Percentiles rank a stretch among this genome's conserved stretches.
These are phyloP conservation scores for Diorhabda sublineata DNA, from an alignment of 1,140 invertebrate species.

Conservation along the genomic window DNA sequence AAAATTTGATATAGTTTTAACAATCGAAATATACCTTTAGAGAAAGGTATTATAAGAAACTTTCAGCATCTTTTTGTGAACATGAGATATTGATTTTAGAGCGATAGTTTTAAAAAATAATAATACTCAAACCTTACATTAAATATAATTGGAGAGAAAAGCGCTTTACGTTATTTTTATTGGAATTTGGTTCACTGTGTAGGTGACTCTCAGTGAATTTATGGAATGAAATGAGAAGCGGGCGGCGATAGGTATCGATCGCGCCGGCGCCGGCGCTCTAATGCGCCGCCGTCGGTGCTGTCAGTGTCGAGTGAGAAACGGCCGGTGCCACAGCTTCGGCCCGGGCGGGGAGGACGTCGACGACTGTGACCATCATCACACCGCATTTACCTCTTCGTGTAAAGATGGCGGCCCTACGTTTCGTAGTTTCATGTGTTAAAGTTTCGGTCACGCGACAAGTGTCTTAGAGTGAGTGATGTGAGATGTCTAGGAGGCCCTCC, in stretches of 20 bases:
- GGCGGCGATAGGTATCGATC: constrained; percentile 30
- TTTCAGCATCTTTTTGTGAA: too few species aligned
- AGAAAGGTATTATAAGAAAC: too few species aligned
- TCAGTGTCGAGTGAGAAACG: constrained; percentile 27
- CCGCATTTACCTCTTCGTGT: constrained; percentile 23
- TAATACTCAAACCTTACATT: too few species aligned
- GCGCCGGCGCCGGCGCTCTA: constrained; percentile 31
- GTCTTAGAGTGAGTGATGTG: constrained; percentile 37
- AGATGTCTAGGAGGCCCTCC: constrained; percentile 17
- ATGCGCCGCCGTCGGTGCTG: constrained; percentile 27
- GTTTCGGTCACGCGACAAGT: constrained; percentile 24
- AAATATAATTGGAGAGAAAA: too few species aligned
- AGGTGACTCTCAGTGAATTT: too few species aligned
- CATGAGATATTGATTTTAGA: too few species aligned
- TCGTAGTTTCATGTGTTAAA: constrained; percentile 32
- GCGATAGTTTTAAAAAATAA: too few species aligned
- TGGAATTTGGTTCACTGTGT: too few species aligned
- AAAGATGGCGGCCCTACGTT: constrained; percentile 45
- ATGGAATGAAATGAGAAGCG: neutral
- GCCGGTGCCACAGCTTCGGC: constrained; percentile 43
- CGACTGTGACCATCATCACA: constrained; percentile 17
- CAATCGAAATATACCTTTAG: too few species aligned
- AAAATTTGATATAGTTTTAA: too few species aligned
- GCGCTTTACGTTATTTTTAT: too few species aligned
- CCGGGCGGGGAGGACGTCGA: constrained; percentile 47